Conservation (phyloP, 2,888 invertebrate species). For the Clusia tigrina region DNA sequence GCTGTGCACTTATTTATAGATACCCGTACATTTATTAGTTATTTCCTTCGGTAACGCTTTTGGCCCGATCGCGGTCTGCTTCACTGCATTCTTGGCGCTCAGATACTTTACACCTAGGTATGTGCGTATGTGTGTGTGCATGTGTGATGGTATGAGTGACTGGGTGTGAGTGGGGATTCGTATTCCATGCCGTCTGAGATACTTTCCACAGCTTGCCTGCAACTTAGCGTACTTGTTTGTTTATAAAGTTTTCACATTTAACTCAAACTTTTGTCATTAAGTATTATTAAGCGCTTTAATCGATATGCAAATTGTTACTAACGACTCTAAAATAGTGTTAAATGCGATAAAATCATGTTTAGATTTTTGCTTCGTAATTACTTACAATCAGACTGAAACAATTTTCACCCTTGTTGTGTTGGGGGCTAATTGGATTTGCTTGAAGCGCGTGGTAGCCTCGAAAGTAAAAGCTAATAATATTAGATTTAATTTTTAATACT, state of each 20-base stretch:
- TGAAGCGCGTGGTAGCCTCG: background rate
- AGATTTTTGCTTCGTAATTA: background rate
- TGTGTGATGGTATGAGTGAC: conserved; percentile 33
- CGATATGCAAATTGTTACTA: conserved; percentile 61
- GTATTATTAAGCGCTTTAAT: conserved; percentile 49
- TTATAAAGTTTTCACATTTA: background rate
- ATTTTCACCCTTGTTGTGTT: no score
- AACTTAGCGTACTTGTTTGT: background rate
- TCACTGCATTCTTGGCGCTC: no score
- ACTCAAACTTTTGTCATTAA: background rate
- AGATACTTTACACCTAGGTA: conserved; percentile 1
- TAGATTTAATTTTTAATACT: no score
- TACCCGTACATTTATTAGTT: no score
- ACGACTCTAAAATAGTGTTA: conserved; percentile 58
- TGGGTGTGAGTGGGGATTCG: conserved; percentile 32
- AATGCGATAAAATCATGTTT: conserved; percentile 44
- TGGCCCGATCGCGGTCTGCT: no score
- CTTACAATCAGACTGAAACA: no score
- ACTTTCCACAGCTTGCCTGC: no score
- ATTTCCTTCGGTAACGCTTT: no score
- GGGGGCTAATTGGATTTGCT: no score
- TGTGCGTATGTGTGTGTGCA: conserved; percentile 5
- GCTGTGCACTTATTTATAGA: background rate
- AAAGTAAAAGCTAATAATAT: background rate
- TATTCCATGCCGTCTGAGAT: background rate